Conservation (phyloP, 2,113 vertebrate species). For the Psephotus haematonotus region DNA sequence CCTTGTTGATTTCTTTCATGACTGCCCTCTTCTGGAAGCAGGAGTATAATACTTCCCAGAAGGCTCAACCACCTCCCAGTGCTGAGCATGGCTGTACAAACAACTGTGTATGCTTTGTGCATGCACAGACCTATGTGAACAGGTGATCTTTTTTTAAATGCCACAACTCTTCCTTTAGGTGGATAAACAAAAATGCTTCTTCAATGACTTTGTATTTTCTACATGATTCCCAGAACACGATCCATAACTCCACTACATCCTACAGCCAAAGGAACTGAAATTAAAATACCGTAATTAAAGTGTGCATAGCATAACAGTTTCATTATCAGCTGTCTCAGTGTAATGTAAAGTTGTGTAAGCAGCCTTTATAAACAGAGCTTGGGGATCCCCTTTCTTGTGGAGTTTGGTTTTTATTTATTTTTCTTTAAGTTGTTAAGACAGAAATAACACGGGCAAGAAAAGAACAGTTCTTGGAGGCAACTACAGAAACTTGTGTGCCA, state of each 20-base stretch:
- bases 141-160: background rate
- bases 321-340: background rate
- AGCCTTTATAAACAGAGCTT: background rate
- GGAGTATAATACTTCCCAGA: background rate
- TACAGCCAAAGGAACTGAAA: background rate
- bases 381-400: background rate
- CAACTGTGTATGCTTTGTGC: too few relatives aligned
- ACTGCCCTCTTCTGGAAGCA: background rate
- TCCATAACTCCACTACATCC: background rate
- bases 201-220: background rate
- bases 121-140: fast-evolving
- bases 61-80: background rate
- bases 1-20: background rate
- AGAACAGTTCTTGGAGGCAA: background rate
- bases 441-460: background rate
- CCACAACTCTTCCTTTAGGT: background rate
- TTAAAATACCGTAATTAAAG: background rate
- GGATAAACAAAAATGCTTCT: background rate
- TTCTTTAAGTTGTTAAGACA: background rate
- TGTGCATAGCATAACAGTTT: background rate
- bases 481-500: background rate
- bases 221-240: background rate
- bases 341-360: background rate
- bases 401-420: background rate
- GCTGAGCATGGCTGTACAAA: background rate